These are phyloP conservation scores for Andrena bucephala DNA, from an alignment of 2,888 invertebrate species.

Conservation along the genomic window DNA sequence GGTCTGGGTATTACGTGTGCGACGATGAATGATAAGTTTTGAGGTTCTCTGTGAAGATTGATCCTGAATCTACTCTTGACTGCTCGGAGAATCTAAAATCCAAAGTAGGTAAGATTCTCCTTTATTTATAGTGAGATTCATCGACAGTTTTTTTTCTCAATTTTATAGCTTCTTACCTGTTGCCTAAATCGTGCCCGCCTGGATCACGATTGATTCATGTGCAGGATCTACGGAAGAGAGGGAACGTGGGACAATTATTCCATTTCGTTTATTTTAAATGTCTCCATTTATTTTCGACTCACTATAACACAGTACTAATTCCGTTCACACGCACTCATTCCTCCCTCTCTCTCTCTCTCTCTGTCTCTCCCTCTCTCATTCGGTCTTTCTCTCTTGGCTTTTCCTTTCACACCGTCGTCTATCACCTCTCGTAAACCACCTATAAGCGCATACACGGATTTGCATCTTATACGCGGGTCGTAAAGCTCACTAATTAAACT, in stretches of 20 bases:
- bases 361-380: not conserved
- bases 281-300: constrained; percentile 83
- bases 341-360: not conserved
- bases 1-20: not conserved
- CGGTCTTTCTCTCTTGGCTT: constrained; percentile 7
- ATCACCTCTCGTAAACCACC: constrained; percentile 64
- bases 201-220: not conserved
- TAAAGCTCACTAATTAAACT: constrained; percentile 83
- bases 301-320: constrained; percentile 76
- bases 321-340: constrained; percentile 50
- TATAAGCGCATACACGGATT: constrained; percentile 54
- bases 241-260: constrained; percentile 23
- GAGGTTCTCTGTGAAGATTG: too few species aligned
- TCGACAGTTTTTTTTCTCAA: too few species aligned
- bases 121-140: too few species aligned
- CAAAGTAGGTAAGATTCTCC: too few species aligned
- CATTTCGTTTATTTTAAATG: constrained; percentile 65
- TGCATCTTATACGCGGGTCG: constrained; percentile 78
- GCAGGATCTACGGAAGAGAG: not conserved
- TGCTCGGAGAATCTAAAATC: too few species aligned
- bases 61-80: too few species aligned
- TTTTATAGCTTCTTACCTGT: constrained; percentile 14
- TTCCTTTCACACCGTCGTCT: constrained; percentile 56
- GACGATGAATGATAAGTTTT: constrained; percentile 32
- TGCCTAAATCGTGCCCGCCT: not conserved